phyloP scores from a whole-genome alignment of 2,888 invertebrate species.

The Rhaphigaster nebulosa region DNA sequence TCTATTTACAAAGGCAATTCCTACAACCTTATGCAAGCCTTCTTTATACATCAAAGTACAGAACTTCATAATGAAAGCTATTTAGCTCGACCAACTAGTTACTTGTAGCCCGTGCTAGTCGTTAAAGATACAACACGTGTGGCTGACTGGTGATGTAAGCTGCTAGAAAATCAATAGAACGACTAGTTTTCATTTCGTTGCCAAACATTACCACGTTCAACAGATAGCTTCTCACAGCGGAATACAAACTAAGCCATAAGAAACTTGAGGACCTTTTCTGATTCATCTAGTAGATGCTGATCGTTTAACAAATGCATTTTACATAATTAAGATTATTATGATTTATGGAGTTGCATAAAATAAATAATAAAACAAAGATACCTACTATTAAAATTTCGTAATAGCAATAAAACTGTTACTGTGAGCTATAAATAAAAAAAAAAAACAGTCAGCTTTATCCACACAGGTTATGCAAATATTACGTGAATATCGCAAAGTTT shows the following conservation, averaged over 20 bases:
- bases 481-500: background rate
- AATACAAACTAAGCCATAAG: background rate
- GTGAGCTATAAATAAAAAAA: background rate
- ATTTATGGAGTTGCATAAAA: background rate
- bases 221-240: background rate
- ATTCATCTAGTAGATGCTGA: background rate
- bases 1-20: background rate
- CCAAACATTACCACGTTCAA: background rate
- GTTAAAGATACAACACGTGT: slow-evolving; percentile 5
- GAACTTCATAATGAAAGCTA: background rate
- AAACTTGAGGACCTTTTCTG: background rate
- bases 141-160: background rate
- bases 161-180: background rate
- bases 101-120: background rate
- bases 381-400: background rate
- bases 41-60: background rate
- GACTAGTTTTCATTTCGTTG: background rate
- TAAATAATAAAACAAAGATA: background rate
- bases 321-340: background rate
- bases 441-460: background rate
- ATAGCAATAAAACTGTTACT: background rate
- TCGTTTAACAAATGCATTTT: background rate
- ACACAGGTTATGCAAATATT: background rate
- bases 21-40: background rate
- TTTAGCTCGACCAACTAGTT: background rate